Evolutionary conservation across 2,888 invertebrate genomes (phyloP), one percentile per base, ranked within the genome.

Genomic region (Cremastobaeus sp.): DNA sequence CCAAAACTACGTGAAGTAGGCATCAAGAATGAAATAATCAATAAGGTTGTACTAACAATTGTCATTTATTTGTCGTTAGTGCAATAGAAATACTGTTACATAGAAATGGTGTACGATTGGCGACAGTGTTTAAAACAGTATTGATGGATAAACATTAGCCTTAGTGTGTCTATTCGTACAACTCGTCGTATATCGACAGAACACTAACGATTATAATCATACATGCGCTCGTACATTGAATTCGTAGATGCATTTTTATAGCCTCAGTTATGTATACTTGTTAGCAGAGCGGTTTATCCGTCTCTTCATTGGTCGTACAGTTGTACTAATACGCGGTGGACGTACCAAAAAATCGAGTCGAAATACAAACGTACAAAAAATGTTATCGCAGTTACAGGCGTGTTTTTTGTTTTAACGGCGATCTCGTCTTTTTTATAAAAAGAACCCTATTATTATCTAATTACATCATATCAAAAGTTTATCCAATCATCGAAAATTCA

Each of bases 71-170:
- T 83, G 77, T 79, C 78, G 80, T 82, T 84, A 83, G 81, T 81
- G 80, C 81, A 77, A 83, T 84, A 84, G 76, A 83, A 86, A 86
- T 86, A 86, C 85, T 85, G 85, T 85, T 84, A 86, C 81, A 77
- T 84, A 85, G 85, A 85, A 86, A 86, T 84, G 83, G 84, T 83
- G 83, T 84, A 83, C 82, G 81, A 82, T 83, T 79, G 79, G 79
- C 77, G 74, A 80, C 64, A 48, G 62, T 52, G 64, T 75, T 70
- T 45, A 64, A 70, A 66, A 60, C 57, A 57, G 54, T 43, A 68
- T 18, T 11, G 66, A 68, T 41, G 39, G 52, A 70, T 71, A 60
- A 70, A 35, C 64, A 69, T 43, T 41, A 57, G 25, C 68, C 50
- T 60, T 57, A 41, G 52, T 59, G 45, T 59, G 48, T 59, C 68